Evolutionary conservation across 2,797 vertebrate genomes (phyloP), one percentile per base, ranked within the genome.

Genomic region (Anas flavirostris): DNA sequence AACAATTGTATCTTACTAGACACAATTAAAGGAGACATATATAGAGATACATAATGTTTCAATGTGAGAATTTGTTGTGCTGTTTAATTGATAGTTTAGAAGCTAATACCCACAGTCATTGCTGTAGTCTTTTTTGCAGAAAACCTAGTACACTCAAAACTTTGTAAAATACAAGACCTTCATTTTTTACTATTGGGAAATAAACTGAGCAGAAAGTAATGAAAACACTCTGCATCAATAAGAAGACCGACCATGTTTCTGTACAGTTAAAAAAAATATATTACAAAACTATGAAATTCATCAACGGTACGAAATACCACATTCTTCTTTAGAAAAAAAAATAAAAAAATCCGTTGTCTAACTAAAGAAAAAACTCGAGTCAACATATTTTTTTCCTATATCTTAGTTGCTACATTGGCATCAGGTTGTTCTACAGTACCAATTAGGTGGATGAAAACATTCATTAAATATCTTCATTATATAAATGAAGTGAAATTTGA

Each of bases 81-180:
- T 76, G 5, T 35, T 93, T 80, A 80, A 74, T 77, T 52, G 62
- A 39, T 58, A 76, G 10, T 52, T 93, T 58, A 60, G 16, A 91
- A 72, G 31, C 7, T 82, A 55, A 60, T 55, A 72, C 17, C 19
- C 12, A 29, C 5, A 46, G 13, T 44, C 3, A 10, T 37, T 82
- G 11, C 28, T 53, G 53, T 10, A 59, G 56, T 8, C 1, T 29
- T 81, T 80, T 86, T 53, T 79, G n/a, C 10, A 84, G 81, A 79
- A 79, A 69, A 82, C 0, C 0, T 3, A 67, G 25, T 35, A 8
- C 11, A 33, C 33, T 86, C 39, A 75, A 72, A 82, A 76, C 12
- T 56, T 37, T 53, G 10, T 58, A 62, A 56, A 72, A 73, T 2
- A 7, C 21, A 5, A 82, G 3, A 83, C 26, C 3, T 19, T 1